Percentiles rank a stretch among this genome's conserved stretches.
Evolutionary conservation across 2,113 vertebrate genomes (phyloP).

Genomic region (Camarhynchus parvulus): DNA sequence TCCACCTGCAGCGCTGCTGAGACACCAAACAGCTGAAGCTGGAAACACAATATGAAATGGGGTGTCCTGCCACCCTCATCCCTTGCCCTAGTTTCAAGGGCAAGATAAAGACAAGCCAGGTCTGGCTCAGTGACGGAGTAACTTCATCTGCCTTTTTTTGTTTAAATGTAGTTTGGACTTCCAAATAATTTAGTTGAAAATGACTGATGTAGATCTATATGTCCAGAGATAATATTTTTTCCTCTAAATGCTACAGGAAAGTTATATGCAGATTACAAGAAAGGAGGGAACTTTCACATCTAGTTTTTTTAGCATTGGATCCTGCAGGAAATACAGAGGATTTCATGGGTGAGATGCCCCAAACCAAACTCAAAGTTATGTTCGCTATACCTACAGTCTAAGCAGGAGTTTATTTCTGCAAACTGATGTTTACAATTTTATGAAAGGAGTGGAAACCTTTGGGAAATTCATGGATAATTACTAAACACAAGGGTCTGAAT

Average conservation of each 20-base stretch:
- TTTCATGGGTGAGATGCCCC: neutral
- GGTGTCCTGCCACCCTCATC: neutral
- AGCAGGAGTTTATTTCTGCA: neutral
- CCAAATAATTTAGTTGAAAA: neutral
- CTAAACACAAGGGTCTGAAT: neutral
- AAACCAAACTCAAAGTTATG: neutral
- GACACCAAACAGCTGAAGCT: neutral
- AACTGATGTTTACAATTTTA: neutral
- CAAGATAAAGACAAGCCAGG: neutral
- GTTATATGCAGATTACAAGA: neutral
- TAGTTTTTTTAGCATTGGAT: neutral
- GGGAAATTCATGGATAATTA: constrained; percentile 9
- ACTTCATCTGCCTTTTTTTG: neutral
- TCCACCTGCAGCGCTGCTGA: neutral
- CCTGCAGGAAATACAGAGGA: neutral
- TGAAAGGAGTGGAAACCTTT: neutral
- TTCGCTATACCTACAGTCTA: neutral
- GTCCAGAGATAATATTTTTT: neutral
- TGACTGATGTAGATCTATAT: neutral
- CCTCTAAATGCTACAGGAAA: neutral
- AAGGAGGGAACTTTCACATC: neutral
- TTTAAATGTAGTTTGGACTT: neutral
- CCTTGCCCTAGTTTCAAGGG: neutral
- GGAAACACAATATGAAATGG: neutral
- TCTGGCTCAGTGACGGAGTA: neutral